These are phyloP conservation scores for Schlechtendalia chinensis DNA, from an alignment of 1,140 invertebrate species.

Conservation along the genomic window DNA sequence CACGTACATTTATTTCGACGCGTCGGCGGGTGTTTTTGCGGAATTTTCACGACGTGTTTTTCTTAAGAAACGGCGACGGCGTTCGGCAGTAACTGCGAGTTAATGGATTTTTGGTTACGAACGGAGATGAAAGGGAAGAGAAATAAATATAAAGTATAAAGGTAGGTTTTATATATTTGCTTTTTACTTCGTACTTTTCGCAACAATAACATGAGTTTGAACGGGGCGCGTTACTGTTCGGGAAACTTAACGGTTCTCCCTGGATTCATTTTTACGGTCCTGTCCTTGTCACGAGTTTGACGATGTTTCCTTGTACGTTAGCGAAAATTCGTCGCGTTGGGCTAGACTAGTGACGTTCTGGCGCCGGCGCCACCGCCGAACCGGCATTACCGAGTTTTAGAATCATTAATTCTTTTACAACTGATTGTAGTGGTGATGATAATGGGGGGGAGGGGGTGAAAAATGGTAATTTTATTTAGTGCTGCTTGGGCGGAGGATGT, in stretches of 20 bases:
- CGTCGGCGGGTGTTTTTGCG: background rate
- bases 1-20: constrained; percentile 6
- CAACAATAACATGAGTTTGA: constrained; percentile 45
- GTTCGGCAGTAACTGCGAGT: constrained; percentile 10
- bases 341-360: too few species aligned
- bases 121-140: too few species aligned
- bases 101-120: constrained; percentile 20
- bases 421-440: background rate
- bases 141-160: constrained; percentile 30
- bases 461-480: constrained; percentile 44
- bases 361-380: too few species aligned
- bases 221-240: constrained; percentile 31
- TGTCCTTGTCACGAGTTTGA: too few species aligned
- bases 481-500: background rate
- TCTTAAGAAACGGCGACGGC: background rate
- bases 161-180: constrained; percentile 17
- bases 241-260: constrained; percentile 33
- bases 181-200: constrained; percentile 17
- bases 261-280: constrained; percentile 38
- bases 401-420: constrained; percentile 21
- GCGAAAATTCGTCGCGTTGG: too few species aligned
- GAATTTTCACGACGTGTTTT: background rate
- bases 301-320: too few species aligned
- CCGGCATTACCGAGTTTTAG: background rate
- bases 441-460: too few species aligned